Conservation (phyloP, 2,888 invertebrate species). For the Protonemura montana region DNA sequence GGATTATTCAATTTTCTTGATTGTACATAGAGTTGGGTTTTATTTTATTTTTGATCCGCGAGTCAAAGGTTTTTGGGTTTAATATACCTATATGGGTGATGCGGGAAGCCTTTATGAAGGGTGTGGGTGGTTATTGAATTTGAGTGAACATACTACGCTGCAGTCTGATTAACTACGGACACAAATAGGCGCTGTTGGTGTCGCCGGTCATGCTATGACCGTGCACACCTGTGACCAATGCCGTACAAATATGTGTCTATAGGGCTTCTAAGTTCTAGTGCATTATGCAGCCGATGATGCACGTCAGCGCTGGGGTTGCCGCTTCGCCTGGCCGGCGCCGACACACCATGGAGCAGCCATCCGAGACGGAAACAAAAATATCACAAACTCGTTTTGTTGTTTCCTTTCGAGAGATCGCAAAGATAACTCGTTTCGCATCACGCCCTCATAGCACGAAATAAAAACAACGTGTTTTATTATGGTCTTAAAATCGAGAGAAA, state of each 20-base stretch:
- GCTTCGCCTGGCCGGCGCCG: not conserved
- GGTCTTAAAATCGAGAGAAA: not conserved
- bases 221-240: not conserved
- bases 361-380: not conserved
- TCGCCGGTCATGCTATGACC: not conserved
- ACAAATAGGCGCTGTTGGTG: not conserved
- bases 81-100: not conserved
- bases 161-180: not conserved
- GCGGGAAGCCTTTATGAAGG: not conserved
- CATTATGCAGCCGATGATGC: not conserved
- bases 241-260: not conserved
- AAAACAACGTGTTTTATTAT: not conserved
- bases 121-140: not conserved
- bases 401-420: not conserved
- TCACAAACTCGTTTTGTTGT: not conserved
- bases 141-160: not conserved
- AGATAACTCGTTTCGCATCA: not conserved
- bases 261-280: not conserved
- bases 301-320: not conserved
- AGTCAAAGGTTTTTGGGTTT: not conserved
- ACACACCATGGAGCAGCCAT: not conserved
- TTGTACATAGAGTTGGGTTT: not conserved
- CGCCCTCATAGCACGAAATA: not conserved
- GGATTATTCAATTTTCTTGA: slow-evolving; percentile 12
- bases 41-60: not conserved